Evolutionary conservation across 1,140 invertebrate genomes (phyloP).

Genomic region (Hycleus cichorii): DNA sequence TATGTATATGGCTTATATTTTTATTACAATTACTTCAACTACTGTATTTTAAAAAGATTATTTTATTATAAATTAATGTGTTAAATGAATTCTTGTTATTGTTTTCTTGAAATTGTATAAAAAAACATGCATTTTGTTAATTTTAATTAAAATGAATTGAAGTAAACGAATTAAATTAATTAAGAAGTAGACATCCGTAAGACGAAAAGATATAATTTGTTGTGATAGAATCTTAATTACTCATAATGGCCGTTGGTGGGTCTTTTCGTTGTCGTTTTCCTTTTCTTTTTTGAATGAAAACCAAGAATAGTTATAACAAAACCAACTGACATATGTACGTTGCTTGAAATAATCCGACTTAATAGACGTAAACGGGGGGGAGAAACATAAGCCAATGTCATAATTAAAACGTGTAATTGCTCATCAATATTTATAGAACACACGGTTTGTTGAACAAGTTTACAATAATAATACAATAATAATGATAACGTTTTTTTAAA

Average conservation of each 20-base stretch:
- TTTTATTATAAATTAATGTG: no score
- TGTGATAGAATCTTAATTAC: conserved; percentile 14
- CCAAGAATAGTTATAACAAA: not conserved
- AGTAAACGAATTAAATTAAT: conserved; percentile 9
- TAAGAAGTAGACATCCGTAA: conserved; percentile 5
- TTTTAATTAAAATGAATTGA: not conserved
- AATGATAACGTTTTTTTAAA: no score
- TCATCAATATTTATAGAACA: conserved; percentile 12
- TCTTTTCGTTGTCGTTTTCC: not conserved
- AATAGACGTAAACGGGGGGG: conserved; percentile 2
- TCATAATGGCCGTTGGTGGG: conserved; percentile 4
- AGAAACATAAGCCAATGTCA: conserved; percentile 9
- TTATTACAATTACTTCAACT: no score
- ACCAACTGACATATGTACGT: conserved; percentile 12
- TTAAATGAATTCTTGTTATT: no score
- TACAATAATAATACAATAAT: no score
- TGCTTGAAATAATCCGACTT: not conserved
- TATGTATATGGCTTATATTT: no score
- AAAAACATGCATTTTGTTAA: not conserved
- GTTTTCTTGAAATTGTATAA: no score
- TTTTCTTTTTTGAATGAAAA: no score
- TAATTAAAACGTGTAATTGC: conserved; percentile 13
- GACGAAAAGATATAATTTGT: conserved; percentile 7
- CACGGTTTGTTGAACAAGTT: no score
- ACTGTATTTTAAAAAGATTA: no score